phyloP scores from a whole-genome alignment of 2,888 invertebrate species.

The Perdita meconis region DNA sequence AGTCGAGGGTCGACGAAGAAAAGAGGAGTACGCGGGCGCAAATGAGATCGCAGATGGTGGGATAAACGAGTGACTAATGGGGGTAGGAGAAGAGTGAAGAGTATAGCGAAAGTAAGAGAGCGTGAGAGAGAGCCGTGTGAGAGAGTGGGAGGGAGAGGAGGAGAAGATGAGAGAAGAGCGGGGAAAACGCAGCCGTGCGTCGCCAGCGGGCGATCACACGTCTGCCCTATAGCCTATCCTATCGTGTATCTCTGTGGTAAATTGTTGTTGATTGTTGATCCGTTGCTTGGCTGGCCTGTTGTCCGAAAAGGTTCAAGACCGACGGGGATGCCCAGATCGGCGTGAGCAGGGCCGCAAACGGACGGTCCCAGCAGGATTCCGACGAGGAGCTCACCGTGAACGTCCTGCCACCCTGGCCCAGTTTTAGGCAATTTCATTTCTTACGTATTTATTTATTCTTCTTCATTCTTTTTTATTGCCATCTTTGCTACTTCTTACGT shows the following conservation, averaged over 20 bases:
- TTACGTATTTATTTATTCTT: constrained; percentile 83
- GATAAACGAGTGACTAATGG: constrained; percentile 12
- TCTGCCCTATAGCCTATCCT: constrained; percentile 40
- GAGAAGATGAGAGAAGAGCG: constrained; percentile 15
- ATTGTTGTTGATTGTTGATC: constrained; percentile 81
- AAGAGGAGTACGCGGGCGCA: constrained; percentile 24
- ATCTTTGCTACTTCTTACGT: constrained; percentile 72
- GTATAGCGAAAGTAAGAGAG: constrained; percentile 11
- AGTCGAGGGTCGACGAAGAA: too few relatives aligned
- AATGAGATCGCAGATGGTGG: not conserved
- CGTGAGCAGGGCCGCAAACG: constrained; percentile 78
- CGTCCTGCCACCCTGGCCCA: constrained; percentile 84
- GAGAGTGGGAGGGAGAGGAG: constrained; percentile 8
- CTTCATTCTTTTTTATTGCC: constrained; percentile 77
- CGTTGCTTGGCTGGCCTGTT: constrained; percentile 82
- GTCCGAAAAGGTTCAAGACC: constrained; percentile 83
- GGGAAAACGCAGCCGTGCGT: constrained; percentile 23
- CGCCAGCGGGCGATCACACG: constrained; percentile 42
- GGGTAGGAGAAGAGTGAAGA: not conserved
- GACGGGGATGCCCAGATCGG: constrained; percentile 82
- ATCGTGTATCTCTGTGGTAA: constrained; percentile 62
- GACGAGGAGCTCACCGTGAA: constrained; percentile 84
- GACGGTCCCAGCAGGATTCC: constrained; percentile 82
- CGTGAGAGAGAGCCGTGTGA: not conserved
- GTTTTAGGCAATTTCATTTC: constrained; percentile 85